These are phyloP conservation scores for Aphelinus certus DNA, from an alignment of 1,140 invertebrate genomes.

Conservation along the genomic window DNA sequence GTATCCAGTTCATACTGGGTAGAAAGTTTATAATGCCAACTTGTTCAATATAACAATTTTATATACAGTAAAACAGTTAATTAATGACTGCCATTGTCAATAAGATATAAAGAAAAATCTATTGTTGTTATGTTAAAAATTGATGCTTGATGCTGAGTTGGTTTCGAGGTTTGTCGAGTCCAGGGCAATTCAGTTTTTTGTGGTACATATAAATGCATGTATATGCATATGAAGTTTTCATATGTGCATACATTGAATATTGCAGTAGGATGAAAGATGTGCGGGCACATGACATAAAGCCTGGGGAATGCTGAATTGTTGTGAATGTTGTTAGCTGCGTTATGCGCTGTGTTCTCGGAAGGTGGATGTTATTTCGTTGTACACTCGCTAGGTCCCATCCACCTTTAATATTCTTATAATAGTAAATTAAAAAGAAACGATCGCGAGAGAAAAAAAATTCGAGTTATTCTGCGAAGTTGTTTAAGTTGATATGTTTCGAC, in stretches of 20 bases:
- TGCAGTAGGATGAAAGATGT: conserved; percentile 36
- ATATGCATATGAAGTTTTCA: conserved; percentile 17
- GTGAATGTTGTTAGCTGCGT: conserved; percentile 52
- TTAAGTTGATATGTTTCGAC: conserved; percentile 9
- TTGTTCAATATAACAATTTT: conserved; percentile 33
- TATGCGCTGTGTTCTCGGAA: conserved; percentile 41
- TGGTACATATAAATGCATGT: conserved; percentile 17
- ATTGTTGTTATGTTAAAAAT: conserved; percentile 33
- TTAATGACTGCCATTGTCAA: conserved; percentile 37
- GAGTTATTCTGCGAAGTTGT: conserved; percentile 19
- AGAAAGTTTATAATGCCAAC: conserved; percentile 16
- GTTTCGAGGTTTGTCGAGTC: conserved; percentile 31
- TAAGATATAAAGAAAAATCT: conserved; percentile 31
- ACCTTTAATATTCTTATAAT: conserved; percentile 26
- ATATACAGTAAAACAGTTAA: conserved; percentile 31
- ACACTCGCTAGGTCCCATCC: conserved; percentile 34
- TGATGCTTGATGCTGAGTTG: conserved; percentile 15
- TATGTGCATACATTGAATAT: conserved; percentile 31
- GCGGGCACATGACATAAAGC: conserved; percentile 40
- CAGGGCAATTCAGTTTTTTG: conserved; percentile 25
- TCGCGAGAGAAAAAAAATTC: conserved; percentile 1
- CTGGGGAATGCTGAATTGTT: conserved; percentile 48
- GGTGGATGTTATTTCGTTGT: conserved; percentile 36
- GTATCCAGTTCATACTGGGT: conserved; percentile 13
- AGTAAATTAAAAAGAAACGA: conserved; percentile 17